Evolutionary conservation across 2,888 invertebrate genomes (phyloP).

Genomic region (Hipparchia sbordonii): DNA sequence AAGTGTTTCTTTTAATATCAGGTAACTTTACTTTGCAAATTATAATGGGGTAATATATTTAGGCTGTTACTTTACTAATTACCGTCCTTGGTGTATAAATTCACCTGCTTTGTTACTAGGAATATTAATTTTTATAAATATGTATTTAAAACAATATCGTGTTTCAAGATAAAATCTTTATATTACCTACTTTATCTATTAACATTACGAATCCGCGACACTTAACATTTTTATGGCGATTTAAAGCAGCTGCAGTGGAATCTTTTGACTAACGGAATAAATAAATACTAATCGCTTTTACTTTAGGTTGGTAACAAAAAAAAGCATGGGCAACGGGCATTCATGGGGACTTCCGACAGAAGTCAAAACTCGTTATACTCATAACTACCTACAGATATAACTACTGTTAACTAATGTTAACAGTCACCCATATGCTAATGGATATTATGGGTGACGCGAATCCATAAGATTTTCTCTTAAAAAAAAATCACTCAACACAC

Average conservation of each 20-base stretch:
- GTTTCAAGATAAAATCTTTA: constrained; percentile 3
- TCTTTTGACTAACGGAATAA: constrained; percentile 12
- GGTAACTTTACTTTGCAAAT: too few species aligned
- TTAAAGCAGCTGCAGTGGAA: constrained; percentile 10
- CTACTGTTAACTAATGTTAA: too few species aligned
- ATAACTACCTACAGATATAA: too few species aligned
- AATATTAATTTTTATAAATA: not conserved
- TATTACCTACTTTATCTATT: not conserved
- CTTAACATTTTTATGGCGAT: not conserved
- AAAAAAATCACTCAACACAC: too few species aligned
- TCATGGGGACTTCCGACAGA: too few species aligned
- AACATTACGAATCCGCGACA: not conserved
- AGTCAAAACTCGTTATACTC: too few species aligned
- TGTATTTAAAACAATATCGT: constrained; percentile 2
- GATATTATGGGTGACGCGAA: too few species aligned
- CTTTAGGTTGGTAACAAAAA: not conserved
- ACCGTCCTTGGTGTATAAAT: not conserved
- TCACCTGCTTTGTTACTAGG: constrained; percentile 6
- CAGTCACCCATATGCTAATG: too few species aligned
- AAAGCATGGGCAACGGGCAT: not conserved
- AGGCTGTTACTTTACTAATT: too few species aligned
- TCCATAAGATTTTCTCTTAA: too few species aligned
- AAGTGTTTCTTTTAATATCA: too few species aligned
- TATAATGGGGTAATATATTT: too few species aligned
- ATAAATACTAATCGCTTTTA: constrained; percentile 5